Conservation (phyloP, 1,140 invertebrate genomes). For the Papilio xuthus region DNA sequence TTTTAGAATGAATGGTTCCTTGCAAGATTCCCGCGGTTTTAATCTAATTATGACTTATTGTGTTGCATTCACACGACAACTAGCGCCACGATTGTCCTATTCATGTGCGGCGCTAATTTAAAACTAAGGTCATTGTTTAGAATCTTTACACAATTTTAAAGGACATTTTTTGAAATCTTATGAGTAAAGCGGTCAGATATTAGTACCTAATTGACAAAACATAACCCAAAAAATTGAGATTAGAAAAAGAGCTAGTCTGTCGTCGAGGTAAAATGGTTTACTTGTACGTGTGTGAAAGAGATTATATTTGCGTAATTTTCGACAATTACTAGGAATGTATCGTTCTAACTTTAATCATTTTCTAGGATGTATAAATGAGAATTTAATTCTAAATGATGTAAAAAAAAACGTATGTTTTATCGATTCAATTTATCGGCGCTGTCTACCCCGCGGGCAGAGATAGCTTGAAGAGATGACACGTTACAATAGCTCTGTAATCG, state of each 20-base stretch:
- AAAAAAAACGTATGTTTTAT: neutral
- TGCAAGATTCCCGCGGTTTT: conserved; percentile 14
- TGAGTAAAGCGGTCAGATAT: too few relatives aligned
- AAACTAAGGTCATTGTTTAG: conserved; percentile 20
- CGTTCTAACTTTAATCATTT: too few relatives aligned
- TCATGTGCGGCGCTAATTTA: neutral
- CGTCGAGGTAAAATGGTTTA: too few relatives aligned
- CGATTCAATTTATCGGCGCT: neutral
- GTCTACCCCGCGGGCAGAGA: neutral
- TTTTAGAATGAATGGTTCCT: neutral
- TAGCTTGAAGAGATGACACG: neutral
- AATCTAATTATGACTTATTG: conserved; percentile 32
- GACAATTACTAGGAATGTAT: too few relatives aligned
- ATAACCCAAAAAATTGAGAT: too few relatives aligned
- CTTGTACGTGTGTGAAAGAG: too few relatives aligned
- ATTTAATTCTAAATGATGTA: neutral
- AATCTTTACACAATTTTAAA: neutral
- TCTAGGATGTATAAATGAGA: neutral
- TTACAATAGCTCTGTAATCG: conserved; percentile 5
- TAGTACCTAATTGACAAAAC: too few relatives aligned
- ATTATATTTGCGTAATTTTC: too few relatives aligned
- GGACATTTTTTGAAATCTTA: neutral
- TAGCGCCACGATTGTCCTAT: conserved; percentile 1
- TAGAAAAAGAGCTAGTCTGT: too few relatives aligned
- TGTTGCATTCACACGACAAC: conserved; percentile 14